Base-by-base conservation (phyloP, 1,140 invertebrate species). In the Arion vulgaris region DNA sequence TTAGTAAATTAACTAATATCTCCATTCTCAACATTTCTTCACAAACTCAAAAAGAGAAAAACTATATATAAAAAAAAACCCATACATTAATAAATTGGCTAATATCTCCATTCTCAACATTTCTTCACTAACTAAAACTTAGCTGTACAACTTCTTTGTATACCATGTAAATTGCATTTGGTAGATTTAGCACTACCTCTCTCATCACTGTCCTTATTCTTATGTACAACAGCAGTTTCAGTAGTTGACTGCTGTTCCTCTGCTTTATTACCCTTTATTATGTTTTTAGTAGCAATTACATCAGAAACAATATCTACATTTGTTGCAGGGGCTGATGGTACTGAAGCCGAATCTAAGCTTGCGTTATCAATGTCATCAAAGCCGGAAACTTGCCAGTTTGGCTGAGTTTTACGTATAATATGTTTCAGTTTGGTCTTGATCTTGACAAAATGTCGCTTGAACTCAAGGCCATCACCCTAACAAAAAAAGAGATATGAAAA, bases 381-480 rank as follows among this genome's bases (percentile, higher is more conserved):
- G 1, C 39, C 45, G 1, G 23, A n/a, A 7, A 49, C 78, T 19
- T 88, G 87, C 84, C 85, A 90, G 19, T 79, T 81, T 11, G 87
- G 85, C 34, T 88, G 85, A 26, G 87, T 85, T 85, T 93, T 93
- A 62, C 92, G 89, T 41, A 94, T 92, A 79, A 96, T 94, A 84
- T 94, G 92, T 38, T 93, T 91, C 41, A 96, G 89, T 28, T 92
- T 88, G 38, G 93, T 91, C 90, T 95, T 96, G 62, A 98, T 94
- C 89, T 95, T 95, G n/a, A 97, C 91, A 91, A 98, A 99, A 85
- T 95, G 94, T 85, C 96, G 94, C 92, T 98, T 98, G 92, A 99
- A 99, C 91, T 98, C 97, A 49, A 99, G 92, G 83, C 98, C 98
- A 93, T 97, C 98, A 83, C 98, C 98, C 94, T 97, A 85, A 1